Evolutionary conservation across 2,113 vertebrate genomes (phyloP).

Genomic region (Sisor rabdophorus): DNA sequence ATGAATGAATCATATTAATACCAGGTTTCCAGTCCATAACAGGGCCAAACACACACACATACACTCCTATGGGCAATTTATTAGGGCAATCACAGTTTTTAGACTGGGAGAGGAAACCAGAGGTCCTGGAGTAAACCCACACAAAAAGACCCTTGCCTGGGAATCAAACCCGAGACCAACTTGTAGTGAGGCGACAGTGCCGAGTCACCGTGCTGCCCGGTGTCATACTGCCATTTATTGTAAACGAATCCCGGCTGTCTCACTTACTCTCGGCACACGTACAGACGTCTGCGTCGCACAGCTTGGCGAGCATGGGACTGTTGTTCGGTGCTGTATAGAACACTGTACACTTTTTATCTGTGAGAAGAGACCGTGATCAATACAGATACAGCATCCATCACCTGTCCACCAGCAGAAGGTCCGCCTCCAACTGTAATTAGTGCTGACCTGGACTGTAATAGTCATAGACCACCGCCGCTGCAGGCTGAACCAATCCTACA

Average conservation of each 20-base stretch:
- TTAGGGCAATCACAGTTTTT: no score
- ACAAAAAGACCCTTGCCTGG: no score
- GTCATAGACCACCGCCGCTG: constrained; percentile 66
- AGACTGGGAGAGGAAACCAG: no score
- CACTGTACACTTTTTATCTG: constrained; percentile 62
- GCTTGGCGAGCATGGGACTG: constrained; percentile 62
- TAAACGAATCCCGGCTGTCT: not conserved
- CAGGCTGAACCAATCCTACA: constrained; percentile 70
- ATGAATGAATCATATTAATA: no score
- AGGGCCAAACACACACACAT: no score
- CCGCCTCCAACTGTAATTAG: not conserved
- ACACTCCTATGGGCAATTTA: no score
- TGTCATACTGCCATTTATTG: no score
- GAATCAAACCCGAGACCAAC: no score
- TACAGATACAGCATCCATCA: not conserved
- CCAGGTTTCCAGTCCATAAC: no score
- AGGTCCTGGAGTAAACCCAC: no score
- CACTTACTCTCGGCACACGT: constrained; percentile 68
- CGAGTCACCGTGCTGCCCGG: no score
- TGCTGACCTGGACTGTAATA: constrained; percentile 69
- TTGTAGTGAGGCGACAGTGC: no score
- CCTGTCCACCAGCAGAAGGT: not conserved
- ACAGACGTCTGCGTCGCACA: constrained; percentile 58
- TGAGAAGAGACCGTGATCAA: not conserved
- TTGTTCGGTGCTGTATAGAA: constrained; percentile 65